phyloP scores from a whole-genome alignment of 2,888 invertebrate species.

The Lochmaea capreae region DNA sequence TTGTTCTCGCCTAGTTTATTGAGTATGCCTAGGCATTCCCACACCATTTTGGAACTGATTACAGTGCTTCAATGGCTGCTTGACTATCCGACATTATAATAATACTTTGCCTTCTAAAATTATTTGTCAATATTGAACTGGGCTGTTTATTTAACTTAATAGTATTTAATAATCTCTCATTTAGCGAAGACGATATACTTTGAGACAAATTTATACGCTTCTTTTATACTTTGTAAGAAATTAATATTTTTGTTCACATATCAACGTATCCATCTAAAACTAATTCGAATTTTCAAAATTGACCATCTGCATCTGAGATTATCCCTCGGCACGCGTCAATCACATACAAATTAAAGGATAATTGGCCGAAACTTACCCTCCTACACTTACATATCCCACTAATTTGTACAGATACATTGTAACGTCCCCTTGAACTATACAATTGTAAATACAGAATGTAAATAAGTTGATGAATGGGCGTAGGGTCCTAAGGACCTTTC shows the following conservation, averaged over 20 bases:
- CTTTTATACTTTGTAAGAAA: background rate
- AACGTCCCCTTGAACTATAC: constrained; percentile 16
- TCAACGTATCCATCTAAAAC: background rate
- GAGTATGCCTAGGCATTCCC: no score
- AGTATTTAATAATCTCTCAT: no score
- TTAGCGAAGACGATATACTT: no score
- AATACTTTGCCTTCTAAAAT: no score
- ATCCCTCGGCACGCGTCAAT: constrained; percentile 14
- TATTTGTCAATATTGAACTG: no score
- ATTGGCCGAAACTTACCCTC: constrained; percentile 24
- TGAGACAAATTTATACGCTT: no score
- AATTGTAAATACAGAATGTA: constrained; percentile 27
- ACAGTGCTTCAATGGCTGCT: no score
- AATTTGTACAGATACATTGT: constrained; percentile 23
- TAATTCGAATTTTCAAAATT: constrained; percentile 6
- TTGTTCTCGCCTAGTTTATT: no score
- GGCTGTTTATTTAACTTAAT: no score
- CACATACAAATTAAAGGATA: constrained; percentile 24
- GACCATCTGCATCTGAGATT: constrained; percentile 25
- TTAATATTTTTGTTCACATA: background rate
- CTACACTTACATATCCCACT: constrained; percentile 7
- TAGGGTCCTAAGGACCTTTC: constrained; percentile 12
- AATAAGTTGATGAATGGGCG: constrained; percentile 23
- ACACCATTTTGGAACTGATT: no score
- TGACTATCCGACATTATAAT: no score